phyloP scores from a whole-genome alignment of 1,140 invertebrate genomes.

The Theocolax elegans region DNA sequence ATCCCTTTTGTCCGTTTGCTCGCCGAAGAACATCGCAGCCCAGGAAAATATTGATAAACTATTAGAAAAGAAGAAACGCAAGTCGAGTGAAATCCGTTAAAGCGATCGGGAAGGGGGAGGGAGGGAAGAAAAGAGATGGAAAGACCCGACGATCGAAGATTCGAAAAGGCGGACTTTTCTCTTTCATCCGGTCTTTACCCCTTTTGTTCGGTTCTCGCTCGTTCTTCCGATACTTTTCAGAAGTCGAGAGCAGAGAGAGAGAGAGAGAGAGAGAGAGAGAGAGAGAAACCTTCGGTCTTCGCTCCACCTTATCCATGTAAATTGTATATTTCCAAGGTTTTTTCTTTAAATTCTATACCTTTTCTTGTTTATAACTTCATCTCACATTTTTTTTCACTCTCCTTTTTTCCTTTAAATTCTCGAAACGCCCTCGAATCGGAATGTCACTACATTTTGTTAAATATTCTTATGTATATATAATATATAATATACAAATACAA shows the following conservation, averaged over 20 bases:
- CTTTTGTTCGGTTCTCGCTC: conserved; percentile 21
- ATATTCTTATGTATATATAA: no score
- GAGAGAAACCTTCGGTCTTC: neutral
- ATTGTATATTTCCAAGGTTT: no score
- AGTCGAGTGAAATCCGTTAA: conserved; percentile 16
- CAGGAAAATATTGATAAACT: conserved; percentile 59
- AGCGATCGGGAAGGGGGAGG: conserved; percentile 23
- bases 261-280: conserved; percentile 8
- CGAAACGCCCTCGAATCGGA: no score
- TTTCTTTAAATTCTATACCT: no score
- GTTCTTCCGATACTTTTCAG: neutral
- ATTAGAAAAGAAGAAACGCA: conserved; percentile 45
- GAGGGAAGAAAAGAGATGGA: no score
- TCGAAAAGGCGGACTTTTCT: conserved; percentile 27
- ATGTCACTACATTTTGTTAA: no score
- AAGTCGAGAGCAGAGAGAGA: neutral
- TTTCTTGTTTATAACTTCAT: no score
- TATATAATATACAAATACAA: no score
- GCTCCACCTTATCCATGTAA: neutral
- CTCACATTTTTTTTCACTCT: no score
- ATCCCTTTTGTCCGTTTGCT: no score
- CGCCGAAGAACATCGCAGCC: neutral
- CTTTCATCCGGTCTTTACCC: conserved; percentile 40
- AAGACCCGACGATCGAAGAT: neutral
- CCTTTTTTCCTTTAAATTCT: no score